A percentile compares a stretch with the other conserved stretches of the same genome.
Evolutionary conservation across 2,888 invertebrate genomes (phyloP).

Genomic region (Alsophila aescularia): DNA sequence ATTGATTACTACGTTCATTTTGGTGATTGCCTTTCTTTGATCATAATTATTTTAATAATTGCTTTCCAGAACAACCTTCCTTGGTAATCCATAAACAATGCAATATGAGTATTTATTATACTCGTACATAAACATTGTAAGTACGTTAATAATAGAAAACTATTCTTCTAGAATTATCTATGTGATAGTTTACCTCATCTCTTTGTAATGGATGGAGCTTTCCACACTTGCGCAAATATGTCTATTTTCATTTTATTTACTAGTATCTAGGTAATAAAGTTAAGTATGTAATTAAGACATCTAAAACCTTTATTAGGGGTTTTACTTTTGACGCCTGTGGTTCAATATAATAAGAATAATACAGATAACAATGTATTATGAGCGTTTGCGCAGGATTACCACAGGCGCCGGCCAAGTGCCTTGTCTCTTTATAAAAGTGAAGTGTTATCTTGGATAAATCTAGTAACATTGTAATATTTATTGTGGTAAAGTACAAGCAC

Average conservation of each 20-base stretch:
- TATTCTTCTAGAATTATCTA: conserved; percentile 6
- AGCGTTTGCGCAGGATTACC: conserved; percentile 43
- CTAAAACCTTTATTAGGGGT: conserved; percentile 41
- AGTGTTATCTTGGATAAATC: background rate
- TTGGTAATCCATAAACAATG: background rate
- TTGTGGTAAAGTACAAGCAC: background rate
- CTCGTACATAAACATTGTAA: background rate
- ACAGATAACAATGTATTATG: conserved; percentile 9
- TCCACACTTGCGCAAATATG: conserved; percentile 54
- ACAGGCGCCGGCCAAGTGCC: conserved; percentile 45
- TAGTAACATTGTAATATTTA: background rate
- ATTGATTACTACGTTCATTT: too few relatives aligned
- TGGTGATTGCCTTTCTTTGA: too few relatives aligned
- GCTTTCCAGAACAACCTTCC: background rate
- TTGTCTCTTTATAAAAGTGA: background rate
- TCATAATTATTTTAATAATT: too few relatives aligned
- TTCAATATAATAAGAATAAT: conserved; percentile 45
- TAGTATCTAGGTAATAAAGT: conserved; percentile 40
- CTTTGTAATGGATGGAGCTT: conserved; percentile 43
- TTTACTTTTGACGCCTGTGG: conserved; percentile 34
- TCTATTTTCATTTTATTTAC: conserved; percentile 48
- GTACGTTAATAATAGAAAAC: conserved; percentile 2
- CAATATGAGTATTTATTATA: background rate
- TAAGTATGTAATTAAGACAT: conserved; percentile 32
- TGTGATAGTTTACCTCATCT: conserved; percentile 1